Conservation (phyloP, 2,113 vertebrate species). For the Bubo bubo region DNA sequence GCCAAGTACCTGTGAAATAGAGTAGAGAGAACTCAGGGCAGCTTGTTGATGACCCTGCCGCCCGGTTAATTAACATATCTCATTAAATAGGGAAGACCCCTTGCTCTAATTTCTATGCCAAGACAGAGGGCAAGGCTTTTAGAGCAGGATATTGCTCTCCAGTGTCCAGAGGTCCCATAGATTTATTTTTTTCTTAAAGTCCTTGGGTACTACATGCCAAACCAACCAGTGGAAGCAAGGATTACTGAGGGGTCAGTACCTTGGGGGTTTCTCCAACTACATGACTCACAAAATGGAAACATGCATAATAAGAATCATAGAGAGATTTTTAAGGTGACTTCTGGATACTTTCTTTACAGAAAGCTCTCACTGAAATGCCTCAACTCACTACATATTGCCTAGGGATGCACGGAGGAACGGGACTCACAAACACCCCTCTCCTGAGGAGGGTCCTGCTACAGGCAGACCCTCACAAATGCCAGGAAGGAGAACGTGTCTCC, state of each 20-base stretch:
- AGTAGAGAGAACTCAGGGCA: not conserved
- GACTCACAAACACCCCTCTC: not conserved
- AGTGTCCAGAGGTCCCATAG: not conserved
- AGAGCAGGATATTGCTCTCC: not conserved
- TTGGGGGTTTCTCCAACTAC: not conserved
- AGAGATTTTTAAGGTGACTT: not conserved
- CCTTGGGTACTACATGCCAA: not conserved
- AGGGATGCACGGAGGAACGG: not conserved
- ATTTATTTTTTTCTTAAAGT: not conserved
- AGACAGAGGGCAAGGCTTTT: not conserved
- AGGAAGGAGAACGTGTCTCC: fast-evolving
- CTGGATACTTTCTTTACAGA: not conserved
- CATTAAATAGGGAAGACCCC: not conserved
- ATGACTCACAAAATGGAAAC: not conserved
- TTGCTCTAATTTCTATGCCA: not conserved
- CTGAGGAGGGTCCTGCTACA: not conserved
- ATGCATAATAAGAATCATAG: not conserved
- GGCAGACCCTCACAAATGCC: fast-evolving
- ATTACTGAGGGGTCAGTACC: not conserved
- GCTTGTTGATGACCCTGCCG: not conserved
- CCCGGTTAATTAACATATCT: not conserved
- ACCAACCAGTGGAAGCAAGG: not conserved
- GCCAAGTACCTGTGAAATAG: conserved; percentile 55
- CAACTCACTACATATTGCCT: fast-evolving
- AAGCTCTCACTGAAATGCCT: not conserved